These are phyloP conservation scores for Sebastiscus tertius DNA, from an alignment of 2,797 vertebrate genomes.

Conservation along the genomic window DNA sequence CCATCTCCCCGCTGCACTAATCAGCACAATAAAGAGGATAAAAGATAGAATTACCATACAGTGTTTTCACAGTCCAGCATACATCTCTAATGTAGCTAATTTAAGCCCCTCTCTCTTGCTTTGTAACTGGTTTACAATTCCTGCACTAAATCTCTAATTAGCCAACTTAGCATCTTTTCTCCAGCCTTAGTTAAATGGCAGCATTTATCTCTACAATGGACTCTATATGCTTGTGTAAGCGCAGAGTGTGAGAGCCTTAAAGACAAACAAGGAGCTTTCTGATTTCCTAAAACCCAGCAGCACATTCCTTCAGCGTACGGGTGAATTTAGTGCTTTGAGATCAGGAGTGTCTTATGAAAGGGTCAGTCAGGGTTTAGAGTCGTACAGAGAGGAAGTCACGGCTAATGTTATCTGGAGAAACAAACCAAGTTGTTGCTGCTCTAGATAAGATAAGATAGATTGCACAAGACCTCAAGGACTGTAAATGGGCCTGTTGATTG, in stretches of 20 bases:
- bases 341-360: conserved; percentile 26
- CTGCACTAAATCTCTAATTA: conserved; percentile 80
- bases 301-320: conserved; percentile 8
- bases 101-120: conserved; percentile 63
- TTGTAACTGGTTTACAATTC: conserved; percentile 75
- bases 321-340: conserved; percentile 17
- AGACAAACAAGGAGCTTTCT: conserved; percentile 42
- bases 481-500: conserved; percentile 56
- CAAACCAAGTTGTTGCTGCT: conserved; percentile 66
- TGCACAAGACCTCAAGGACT: conserved; percentile 46
- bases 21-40: conserved; percentile 78
- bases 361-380: conserved; percentile 61
- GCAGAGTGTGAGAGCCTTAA: conserved; percentile 14
- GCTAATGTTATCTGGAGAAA: conserved; percentile 70
- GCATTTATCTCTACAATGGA: conserved; percentile 71
- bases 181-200: conserved; percentile 58
- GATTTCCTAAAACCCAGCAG: conserved; percentile 17
- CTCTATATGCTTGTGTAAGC: conserved; percentile 33
- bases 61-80: conserved; percentile 73
- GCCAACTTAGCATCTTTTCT: conserved; percentile 70
- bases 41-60: conserved; percentile 81
- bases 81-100: conserved; percentile 73
- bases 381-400: conserved; percentile 64
- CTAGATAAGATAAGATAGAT: conserved; percentile 76
- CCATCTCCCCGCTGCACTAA: conserved; percentile 61